These are phyloP conservation scores for Cordylochernes scorpioides DNA, from an alignment of 2,888 invertebrate genomes.

Conservation along the genomic window DNA sequence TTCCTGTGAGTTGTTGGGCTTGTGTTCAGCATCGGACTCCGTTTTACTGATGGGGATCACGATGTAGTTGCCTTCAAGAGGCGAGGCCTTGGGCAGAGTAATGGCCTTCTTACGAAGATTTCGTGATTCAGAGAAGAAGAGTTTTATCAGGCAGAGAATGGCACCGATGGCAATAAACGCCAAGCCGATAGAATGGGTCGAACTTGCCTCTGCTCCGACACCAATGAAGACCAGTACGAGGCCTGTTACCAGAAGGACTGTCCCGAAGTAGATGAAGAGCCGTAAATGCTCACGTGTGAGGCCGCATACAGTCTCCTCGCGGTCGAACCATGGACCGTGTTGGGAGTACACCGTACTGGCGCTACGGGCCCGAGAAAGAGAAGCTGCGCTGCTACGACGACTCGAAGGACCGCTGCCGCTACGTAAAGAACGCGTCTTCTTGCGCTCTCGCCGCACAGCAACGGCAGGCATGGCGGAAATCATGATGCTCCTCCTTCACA, in stretches of 20 bases:
- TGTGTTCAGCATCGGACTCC: no score
- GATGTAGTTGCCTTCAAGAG: constrained; percentile 1
- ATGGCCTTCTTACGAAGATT: constrained; percentile 6
- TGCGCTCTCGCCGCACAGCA: constrained; percentile 50
- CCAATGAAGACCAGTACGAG: constrained; percentile 13
- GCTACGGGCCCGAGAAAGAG: constrained; percentile 3
- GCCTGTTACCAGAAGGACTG: constrained; percentile 12
- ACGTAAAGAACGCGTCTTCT: constrained; percentile 28
- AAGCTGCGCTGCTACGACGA: constrained; percentile 10
- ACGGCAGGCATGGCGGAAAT: constrained; percentile 66
- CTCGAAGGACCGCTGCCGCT: constrained; percentile 7
- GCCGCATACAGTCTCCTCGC: constrained; percentile 4
- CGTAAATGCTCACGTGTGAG: constrained; percentile 6
- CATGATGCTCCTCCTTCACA: no score
- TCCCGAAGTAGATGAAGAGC: constrained; percentile 13
- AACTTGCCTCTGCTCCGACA: constrained; percentile 9
- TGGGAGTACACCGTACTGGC: constrained; percentile 7
- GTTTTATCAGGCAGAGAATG: constrained; percentile 12
- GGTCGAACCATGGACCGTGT: constrained; percentile 1
- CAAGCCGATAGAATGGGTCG: constrained; percentile 12
- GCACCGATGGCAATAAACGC: constrained; percentile 12
- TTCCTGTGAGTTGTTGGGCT: no score
- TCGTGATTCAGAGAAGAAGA: constrained; percentile 10
- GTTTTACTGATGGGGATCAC: not conserved
- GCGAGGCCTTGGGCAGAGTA: not conserved